Conservation (phyloP, 2,113 vertebrate genomes). For the Macaca mulatta region DNA sequence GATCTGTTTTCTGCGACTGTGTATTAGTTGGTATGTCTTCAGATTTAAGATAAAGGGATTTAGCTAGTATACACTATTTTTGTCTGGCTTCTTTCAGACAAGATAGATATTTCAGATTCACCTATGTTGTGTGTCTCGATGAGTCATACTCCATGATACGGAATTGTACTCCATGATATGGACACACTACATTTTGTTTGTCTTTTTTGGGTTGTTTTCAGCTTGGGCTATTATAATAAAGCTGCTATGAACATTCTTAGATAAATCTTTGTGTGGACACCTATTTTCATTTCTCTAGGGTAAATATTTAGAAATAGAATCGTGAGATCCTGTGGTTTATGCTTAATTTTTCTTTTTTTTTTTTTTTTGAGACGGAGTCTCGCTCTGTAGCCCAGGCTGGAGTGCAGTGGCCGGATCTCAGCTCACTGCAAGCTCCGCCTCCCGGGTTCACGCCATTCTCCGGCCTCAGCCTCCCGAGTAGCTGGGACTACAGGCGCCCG, state of each 20-base stretch:
- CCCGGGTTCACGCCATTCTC: too few species aligned
- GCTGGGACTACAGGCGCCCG: too few species aligned
- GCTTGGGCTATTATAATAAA: neutral
- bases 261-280: neutral
- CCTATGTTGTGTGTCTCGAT: neutral
- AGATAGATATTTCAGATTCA: neutral
- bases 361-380: neutral
- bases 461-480: too few species aligned
- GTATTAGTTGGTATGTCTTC: neutral
- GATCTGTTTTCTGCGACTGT: neutral
- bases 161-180: neutral
- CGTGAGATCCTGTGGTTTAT: neutral
- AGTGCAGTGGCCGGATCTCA: too few species aligned
- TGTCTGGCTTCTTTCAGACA: neutral
- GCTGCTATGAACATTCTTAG: neutral
- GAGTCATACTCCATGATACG: neutral
- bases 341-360: constrained; percentile 37
- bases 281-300: neutral
- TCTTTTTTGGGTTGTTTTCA: neutral
- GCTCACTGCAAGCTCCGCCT: too few species aligned
- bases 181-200: neutral
- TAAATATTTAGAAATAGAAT: neutral
- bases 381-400: too few species aligned
- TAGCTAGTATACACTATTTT: neutral
- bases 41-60: neutral